phyloP scores from a whole-genome alignment of 2,113 vertebrate species.

The Scomber scombrus region DNA sequence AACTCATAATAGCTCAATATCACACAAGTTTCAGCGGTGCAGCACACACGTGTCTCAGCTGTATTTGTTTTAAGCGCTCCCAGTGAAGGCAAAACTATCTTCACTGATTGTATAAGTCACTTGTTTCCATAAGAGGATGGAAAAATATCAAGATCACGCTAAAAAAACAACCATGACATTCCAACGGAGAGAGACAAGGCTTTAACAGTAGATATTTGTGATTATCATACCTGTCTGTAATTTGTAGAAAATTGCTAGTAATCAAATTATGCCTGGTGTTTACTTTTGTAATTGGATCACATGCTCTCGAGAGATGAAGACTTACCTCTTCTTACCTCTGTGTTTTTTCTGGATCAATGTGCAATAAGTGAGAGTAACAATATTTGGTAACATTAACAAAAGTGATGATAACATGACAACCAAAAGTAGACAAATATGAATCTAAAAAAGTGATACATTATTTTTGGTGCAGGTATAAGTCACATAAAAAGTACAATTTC shows the following conservation, averaged over 20 bases:
- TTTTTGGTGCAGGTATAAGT: conserved; percentile 18
- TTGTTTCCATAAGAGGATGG: conserved; percentile 65
- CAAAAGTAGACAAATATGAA: conserved; percentile 25
- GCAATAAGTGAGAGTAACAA: background rate
- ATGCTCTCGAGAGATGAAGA: conserved; percentile 16
- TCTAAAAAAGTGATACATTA: conserved; percentile 38
- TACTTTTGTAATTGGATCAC: conserved; percentile 62
- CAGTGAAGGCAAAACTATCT: conserved; percentile 54
- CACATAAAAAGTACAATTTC: conserved; percentile 5
- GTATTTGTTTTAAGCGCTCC: conserved; percentile 57
- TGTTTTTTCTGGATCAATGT: conserved; percentile 14
- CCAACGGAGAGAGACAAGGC: conserved; percentile 36
- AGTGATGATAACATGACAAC: background rate
- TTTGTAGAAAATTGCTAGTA: conserved; percentile 64
- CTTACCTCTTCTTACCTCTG: conserved; percentile 6
- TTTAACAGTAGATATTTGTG: conserved; percentile 49
- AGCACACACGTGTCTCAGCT: conserved; percentile 41
- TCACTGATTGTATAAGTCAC: conserved; percentile 69
- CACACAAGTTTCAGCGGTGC: conserved; percentile 14
- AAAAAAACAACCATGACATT: conserved; percentile 72
- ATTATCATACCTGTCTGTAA: conserved; percentile 68
- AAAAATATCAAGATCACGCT: conserved; percentile 62
- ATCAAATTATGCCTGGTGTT: conserved; percentile 54
- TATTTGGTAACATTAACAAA: conserved; percentile 15
- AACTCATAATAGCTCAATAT: conserved; percentile 55